A percentile compares a stretch with the other conserved stretches of the same genome.
Conservation (phyloP, 2,797 vertebrate genomes). For the Gymnoscopelus braueri region DNA sequence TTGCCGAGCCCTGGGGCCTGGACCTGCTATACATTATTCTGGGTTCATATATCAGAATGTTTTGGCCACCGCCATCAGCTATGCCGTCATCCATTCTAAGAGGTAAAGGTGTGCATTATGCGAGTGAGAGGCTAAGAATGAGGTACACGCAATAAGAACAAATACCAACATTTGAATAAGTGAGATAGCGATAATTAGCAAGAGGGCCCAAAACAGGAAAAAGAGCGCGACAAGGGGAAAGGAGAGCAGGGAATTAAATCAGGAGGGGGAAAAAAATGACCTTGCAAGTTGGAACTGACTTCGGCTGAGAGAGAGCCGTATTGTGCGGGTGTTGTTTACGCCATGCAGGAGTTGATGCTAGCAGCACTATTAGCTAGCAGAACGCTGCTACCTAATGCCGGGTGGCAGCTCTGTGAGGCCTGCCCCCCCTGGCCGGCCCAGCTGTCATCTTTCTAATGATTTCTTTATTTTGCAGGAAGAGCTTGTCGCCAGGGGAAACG, state of each 20-base stretch:
- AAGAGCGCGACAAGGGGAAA: neutral
- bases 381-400: slow-evolving; percentile 69
- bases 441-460: slow-evolving; percentile 88
- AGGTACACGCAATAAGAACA: too few relatives aligned
- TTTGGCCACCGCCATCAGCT: slow-evolving; percentile 28
- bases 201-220: slow-evolving; percentile 35
- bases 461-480: slow-evolving; percentile 90
- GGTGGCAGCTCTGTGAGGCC: slow-evolving; percentile 78
- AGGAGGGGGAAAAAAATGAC: slow-evolving; percentile 9
- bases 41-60: slow-evolving; percentile 67
- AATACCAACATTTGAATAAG: too few relatives aligned
- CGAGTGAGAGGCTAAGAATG: too few relatives aligned
- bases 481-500: slow-evolving; percentile 85
- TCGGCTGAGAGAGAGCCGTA: neutral
- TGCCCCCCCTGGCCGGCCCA: slow-evolving; percentile 66
- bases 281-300: slow-evolving; percentile 2
- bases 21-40: slow-evolving; percentile 57
- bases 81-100: neutral
- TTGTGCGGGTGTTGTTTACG: slow-evolving; percentile 62
- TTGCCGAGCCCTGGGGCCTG: slow-evolving; percentile 51
- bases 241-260: too few relatives aligned
- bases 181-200: neutral
- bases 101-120: too few relatives aligned
- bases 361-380: slow-evolving; percentile 30
- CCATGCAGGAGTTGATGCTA: slow-evolving; percentile 57